Evolutionary conservation across 35 echinoderm and acorn worm genomes (phyloP), one percentile per base, ranked within the genome.

Genomic region (Eucidaris tribuloides): DNA sequence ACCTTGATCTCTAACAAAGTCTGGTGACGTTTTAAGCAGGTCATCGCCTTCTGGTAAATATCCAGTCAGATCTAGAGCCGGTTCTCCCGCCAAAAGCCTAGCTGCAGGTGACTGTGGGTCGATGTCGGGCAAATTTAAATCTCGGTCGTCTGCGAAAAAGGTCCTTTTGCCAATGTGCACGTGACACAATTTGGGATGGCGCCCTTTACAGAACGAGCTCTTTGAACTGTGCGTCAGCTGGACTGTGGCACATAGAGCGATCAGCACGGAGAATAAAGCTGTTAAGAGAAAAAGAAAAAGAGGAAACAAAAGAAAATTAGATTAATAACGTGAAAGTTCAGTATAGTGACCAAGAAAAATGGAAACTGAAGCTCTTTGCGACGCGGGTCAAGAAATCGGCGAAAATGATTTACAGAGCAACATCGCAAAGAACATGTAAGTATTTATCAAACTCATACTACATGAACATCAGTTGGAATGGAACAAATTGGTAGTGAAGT

Each of bases 151-250:
- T 36, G 68, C 29, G 41, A 74, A 74, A 40, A 74, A 74, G 18
- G 68, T 74, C 44, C 68, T 74, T 74, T 74, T 74, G 11, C 68
- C 68, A 36, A 74, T 74, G 40, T 74, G 68, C 37, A 74, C 68
- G 20, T 74, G 68, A 20, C 68, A 74, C 11, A 74, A 40, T 40
- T 74, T 74, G 1, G 68, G 68, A 36, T 74, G 68, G 2, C 68
- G 68, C 4, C 68, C 68, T 44, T 74, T 38, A 36, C 68, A 74
- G 68, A 74, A 74, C 7, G 68, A 74, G 30, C 68, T 74, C 68
- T 74, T 74, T 74, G 68, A 3, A 44, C 68, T 41, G 68, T 41
- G 68, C 6, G 68, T 44, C 33, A 74, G 68, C 28, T 74, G 68
- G 17, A 74, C 24, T 42, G 68, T 74, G 34, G 68, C 68, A 38